Percentiles rank a stretch among this genome's conserved stretches.
phyloP scores from a whole-genome alignment of 2,888 invertebrate genomes.

The Tetragonula carbonaria region DNA sequence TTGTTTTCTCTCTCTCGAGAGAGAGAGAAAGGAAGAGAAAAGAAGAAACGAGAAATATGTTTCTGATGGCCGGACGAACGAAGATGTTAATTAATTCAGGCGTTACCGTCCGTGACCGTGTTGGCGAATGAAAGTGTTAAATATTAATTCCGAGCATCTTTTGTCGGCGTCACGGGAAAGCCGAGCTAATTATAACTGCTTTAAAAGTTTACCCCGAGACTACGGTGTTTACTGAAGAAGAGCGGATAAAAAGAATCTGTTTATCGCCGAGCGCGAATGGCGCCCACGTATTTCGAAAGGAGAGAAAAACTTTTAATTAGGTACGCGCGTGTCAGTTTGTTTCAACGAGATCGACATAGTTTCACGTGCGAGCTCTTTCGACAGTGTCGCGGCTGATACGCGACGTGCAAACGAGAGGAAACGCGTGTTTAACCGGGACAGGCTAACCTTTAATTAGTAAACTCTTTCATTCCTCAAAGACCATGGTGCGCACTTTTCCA shows the following conservation, averaged over 20 bases:
- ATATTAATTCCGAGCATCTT: conserved; percentile 16
- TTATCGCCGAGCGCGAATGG: conserved; percentile 21
- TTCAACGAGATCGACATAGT: conserved; percentile 23
- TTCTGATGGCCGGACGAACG: not conserved
- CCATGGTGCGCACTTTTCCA: not conserved
- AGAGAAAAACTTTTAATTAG: conserved; percentile 46
- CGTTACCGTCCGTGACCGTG: not conserved
- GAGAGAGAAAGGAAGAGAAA: not conserved
- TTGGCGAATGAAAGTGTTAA: not conserved
- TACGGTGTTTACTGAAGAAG: conserved; percentile 1
- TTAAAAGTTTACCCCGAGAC: not conserved
- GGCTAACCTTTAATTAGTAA: conserved; percentile 7
- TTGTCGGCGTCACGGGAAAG: not conserved
- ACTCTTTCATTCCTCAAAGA: conserved; percentile 8
- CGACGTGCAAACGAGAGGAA: conserved; percentile 9
- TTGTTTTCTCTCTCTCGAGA: not conserved
- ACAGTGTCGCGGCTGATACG: conserved; percentile 8
- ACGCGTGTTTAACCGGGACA: not conserved
- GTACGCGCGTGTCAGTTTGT: conserved; percentile 25
- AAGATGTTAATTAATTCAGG: conserved; percentile 11
- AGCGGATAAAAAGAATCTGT: conserved; percentile 1
- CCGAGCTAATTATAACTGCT: conserved; percentile 3
- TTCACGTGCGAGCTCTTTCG: conserved; percentile 7
- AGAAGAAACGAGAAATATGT: not conserved
- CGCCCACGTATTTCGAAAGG: not conserved